Evolutionary conservation across 92 coral and sea anemone species (phyloP).

Genomic region (Zoanthus gigantus): DNA sequence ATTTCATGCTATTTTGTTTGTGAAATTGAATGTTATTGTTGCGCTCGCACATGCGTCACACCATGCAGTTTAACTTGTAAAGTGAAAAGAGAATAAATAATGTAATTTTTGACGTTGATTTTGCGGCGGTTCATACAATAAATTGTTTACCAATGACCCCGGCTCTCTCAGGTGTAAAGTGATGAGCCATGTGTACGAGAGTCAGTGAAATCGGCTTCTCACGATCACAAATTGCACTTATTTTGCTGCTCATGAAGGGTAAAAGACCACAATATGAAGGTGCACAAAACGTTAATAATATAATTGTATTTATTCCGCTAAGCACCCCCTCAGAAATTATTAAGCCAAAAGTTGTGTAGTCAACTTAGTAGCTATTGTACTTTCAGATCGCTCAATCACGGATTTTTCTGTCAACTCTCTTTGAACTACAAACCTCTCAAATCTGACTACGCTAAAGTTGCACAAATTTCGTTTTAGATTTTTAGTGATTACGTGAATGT

Average conservation of each 20-base stretch:
- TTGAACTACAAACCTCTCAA: background rate
- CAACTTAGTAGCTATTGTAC: too few relatives aligned
- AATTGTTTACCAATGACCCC: background rate
- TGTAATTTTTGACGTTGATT: background rate
- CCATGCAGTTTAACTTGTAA: background rate
- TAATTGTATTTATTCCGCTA: background rate
- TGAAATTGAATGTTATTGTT: background rate
- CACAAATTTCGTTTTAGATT: background rate
- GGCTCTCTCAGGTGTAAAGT: background rate
- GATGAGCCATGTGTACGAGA: conserved; percentile 1
- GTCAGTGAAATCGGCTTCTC: conserved; percentile 22
- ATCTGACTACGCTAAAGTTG: too few relatives aligned
- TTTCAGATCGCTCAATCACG: background rate
- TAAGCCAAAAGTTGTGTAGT: too few relatives aligned
- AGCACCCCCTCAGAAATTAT: too few relatives aligned
- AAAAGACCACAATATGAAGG: conserved; percentile 18
- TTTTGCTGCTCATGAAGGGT: conserved; percentile 19
- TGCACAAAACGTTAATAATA: background rate
- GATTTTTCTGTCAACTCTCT: background rate
- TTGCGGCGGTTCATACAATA: background rate
- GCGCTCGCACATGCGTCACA: background rate
- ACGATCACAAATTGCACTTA: conserved; percentile 16
- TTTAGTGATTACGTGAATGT: background rate
- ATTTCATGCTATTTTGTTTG: too few relatives aligned
- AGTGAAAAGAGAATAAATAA: background rate